Base-by-base conservation (phyloP, 1,140 invertebrate genomes). In the Hirudo medicinalis region DNA sequence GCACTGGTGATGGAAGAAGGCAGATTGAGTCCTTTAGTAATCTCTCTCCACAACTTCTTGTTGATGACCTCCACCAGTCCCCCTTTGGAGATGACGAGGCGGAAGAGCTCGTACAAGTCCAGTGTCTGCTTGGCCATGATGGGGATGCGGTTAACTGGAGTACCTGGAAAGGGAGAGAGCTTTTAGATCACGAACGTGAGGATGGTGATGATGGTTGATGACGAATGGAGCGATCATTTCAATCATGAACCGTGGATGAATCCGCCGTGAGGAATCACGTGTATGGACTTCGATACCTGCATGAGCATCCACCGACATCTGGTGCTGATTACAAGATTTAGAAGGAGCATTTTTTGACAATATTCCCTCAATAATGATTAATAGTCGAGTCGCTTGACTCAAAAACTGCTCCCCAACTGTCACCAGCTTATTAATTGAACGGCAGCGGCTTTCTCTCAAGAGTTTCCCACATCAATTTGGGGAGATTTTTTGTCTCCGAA, bases 41-140 rank as follows among this genome's bases (percentile, higher is more conserved):
- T 99, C 86, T 98, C 95, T 80, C 97, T 91, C 97, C 96, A 99
- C 67, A 99, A 85, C 83, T 99, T 99, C 86, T 99, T 99, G 85
- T 99, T 99, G 83, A 99, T 99, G 69, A 99, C 96, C 83, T 99
- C 96, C 17, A 99, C 96, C 22, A 99, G 86, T 9, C 97, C 97
- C 68, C 97, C 97, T 72, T 97, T 89, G 20, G 92, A 91, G 72
- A 98, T 94, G 74, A 99, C 97, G 80, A 99, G 85, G 83, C 96
- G 94, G 85, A 97, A 99, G 63, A 99, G 85, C 84, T 99, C 94
- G 83, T 93, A 99, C 20, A 98, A 85, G 81, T 99, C 96, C 76
- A 99, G 84, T 36, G 98, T 95, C 63, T 95, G 94, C 83, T 99
- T 99, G 8, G 97, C 97, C 97, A 99, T 99, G 72, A 99, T 99